phyloP scores from a whole-genome alignment of 1,140 invertebrate species.

The Araneus ventricosus region DNA sequence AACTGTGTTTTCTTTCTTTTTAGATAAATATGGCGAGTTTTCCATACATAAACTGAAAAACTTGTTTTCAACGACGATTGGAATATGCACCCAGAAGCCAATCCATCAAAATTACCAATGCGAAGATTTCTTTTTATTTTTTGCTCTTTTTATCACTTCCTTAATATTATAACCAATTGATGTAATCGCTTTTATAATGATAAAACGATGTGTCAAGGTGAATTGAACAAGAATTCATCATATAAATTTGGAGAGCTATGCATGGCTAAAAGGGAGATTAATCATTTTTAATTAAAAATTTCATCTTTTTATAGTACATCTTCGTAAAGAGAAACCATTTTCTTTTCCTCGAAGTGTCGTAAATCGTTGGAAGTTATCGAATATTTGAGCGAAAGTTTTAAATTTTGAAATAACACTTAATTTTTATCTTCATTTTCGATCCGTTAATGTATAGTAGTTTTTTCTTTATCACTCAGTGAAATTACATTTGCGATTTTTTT shows the following conservation, averaged over 20 bases:
- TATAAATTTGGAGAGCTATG: constrained; percentile 24
- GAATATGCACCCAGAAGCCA: background rate
- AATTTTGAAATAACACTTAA: background rate
- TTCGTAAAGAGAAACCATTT: background rate
- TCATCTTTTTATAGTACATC: background rate
- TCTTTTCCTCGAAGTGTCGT: constrained; percentile 1
- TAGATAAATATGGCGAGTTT: background rate
- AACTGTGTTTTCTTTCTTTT: background rate
- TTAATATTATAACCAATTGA: constrained; percentile 24
- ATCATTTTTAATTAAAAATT: constrained; percentile 36
- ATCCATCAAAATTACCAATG: constrained; percentile 34
- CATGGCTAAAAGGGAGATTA: constrained; percentile 21
- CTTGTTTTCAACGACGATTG: constrained; percentile 29
- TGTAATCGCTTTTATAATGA: constrained; percentile 35
- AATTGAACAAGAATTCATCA: constrained; percentile 34
- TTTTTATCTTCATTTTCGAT: background rate
- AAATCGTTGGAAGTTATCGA: background rate
- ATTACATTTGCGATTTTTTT: too few relatives aligned
- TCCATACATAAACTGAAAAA: background rate
- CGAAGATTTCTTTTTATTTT: background rate
- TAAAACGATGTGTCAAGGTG: constrained; percentile 25
- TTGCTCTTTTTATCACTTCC: background rate
- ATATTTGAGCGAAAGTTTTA: constrained; percentile 3
- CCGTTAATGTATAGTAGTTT: too few relatives aligned
- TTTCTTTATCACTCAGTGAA: too few relatives aligned